A percentile compares a stretch with the other conserved stretches of the same genome.
Conservation (phyloP, 1,140 invertebrate species). For the Papilio aristodemus region DNA sequence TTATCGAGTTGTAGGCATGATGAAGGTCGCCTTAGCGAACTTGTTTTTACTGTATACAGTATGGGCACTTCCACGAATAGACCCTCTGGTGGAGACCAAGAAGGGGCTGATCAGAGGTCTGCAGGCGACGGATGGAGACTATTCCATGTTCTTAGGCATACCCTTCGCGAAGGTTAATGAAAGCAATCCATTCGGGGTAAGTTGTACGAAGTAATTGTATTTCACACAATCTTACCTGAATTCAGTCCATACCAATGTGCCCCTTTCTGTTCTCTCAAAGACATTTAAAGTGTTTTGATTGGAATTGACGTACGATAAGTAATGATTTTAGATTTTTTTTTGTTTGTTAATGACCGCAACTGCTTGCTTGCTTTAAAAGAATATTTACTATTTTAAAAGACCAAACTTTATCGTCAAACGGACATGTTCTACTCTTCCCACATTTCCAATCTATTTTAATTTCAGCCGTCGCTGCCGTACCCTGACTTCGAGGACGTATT, state of each 20-base stretch:
- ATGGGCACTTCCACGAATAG: conserved; percentile 18
- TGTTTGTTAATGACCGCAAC: not conserved
- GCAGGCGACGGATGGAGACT: conserved; percentile 45
- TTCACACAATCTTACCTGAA: too few relatives aligned
- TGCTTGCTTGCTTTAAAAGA: not conserved
- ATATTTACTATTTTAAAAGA: too few relatives aligned
- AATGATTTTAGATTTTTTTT: too few relatives aligned
- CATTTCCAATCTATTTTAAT: not conserved
- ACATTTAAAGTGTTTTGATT: too few relatives aligned
- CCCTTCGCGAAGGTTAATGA: conserved; percentile 50
- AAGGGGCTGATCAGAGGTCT: conserved; percentile 46
- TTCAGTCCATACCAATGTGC: too few relatives aligned
- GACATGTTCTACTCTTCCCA: too few relatives aligned
- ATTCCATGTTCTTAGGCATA: conserved; percentile 55
- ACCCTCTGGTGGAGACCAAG: conserved; percentile 47
- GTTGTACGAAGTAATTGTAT: too few relatives aligned
- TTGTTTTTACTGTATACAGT: not conserved
- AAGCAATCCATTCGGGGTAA: conserved; percentile 58
- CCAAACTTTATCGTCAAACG: too few relatives aligned
- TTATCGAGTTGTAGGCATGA: not conserved
- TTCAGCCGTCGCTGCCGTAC: conserved; percentile 38
- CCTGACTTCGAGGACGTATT: conserved; percentile 37
- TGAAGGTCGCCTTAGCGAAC: not conserved
- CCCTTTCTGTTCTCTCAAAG: too few relatives aligned
- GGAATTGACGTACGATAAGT: too few relatives aligned